phyloP scores from a whole-genome alignment of 53 echinoderm and acorn worm species.

The Paelopatides confundens region DNA sequence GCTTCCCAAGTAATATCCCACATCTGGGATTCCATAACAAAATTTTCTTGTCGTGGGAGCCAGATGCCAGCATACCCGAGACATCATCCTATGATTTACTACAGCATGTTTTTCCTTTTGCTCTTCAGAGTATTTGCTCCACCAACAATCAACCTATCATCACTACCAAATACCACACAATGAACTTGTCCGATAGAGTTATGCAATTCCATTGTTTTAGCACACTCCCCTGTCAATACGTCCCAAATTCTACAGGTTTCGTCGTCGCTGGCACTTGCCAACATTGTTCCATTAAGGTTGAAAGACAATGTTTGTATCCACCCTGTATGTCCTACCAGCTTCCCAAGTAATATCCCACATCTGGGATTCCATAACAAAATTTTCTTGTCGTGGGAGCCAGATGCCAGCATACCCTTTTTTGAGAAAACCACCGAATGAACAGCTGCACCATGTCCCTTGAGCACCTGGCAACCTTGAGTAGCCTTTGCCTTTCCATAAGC shows the following conservation, averaged over 20 bases:
- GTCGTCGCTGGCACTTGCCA: slow-evolving; percentile 93
- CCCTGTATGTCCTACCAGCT: slow-evolving; percentile 77
- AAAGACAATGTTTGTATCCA: slow-evolving; percentile 89
- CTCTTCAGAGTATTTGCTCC: slow-evolving; percentile 1
- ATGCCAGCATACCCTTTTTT: slow-evolving; percentile 88
- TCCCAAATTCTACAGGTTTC: slow-evolving; percentile 94
- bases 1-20: slow-evolving; percentile 59
- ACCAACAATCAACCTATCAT: slow-evolving; percentile 24
- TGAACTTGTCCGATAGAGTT: slow-evolving; percentile 11
- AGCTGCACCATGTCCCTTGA: slow-evolving; percentile 83
- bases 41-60: slow-evolving; percentile 88
- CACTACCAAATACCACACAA: neutral
- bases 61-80: slow-evolving; percentile 33
- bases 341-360: slow-evolving; percentile 50
- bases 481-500: slow-evolving; percentile 49
- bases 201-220: slow-evolving; percentile 70
- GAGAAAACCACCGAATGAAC: slow-evolving; percentile 87
- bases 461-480: slow-evolving; percentile 64
- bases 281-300: slow-evolving; percentile 75
- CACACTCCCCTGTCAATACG: slow-evolving; percentile 85
- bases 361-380: slow-evolving; percentile 82
- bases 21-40: slow-evolving; percentile 55
- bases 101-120: neutral
- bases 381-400: slow-evolving; percentile 93
- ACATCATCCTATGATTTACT: neutral